Evolutionary conservation across 2,113 vertebrate species (phyloP), one percentile per base, ranked within the genome.

Genomic region (Albula glossodonta): DNA sequence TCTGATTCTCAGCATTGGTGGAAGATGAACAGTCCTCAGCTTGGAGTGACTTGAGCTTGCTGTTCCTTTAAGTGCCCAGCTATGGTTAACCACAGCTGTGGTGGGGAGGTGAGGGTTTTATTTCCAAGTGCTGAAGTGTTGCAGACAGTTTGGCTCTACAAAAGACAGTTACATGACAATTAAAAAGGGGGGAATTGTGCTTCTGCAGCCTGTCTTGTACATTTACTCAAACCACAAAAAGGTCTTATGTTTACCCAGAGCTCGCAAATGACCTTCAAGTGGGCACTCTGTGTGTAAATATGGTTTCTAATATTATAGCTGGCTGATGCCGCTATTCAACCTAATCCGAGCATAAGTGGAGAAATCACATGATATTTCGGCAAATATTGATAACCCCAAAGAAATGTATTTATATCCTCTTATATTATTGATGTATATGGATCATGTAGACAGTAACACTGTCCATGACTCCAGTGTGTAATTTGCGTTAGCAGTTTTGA

Each of bases 121-220:
- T 94, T 93, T 92, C 93, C 88, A 88, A 88, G 90, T 85, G 2
- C 90, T 86, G 90, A 91, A 89, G 90, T 93, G 90, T 90, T 93
- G 93, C 92, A 95, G 94, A 94, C 94, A 94, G 90, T 93, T 93
- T 91, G 94, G 92, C 93, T 94, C 93, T 92, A 91, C 93, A 92
- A 90, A 92, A 94, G 93, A 94, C 91, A 91, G 66, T 91, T 93
- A 92, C 93, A 93, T 91, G 92, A 92, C 94, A 93, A 93, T 94
- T 94, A 93, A 93, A 95, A 93, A 88, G 93, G 93, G 86, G 90
- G 90, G 89, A 83, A 83, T 56, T 89, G 88, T 89, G 90, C 92
- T 90, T 88, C 89, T 88, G 90, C 91, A 90, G 92, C 86, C 91
- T 92, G 92, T 92, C 92, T 87, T 87, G 90, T 92, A 87, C 93